phyloP scores from a whole-genome alignment of 2,888 invertebrate species.

The Synanthedon formicaeformis region DNA sequence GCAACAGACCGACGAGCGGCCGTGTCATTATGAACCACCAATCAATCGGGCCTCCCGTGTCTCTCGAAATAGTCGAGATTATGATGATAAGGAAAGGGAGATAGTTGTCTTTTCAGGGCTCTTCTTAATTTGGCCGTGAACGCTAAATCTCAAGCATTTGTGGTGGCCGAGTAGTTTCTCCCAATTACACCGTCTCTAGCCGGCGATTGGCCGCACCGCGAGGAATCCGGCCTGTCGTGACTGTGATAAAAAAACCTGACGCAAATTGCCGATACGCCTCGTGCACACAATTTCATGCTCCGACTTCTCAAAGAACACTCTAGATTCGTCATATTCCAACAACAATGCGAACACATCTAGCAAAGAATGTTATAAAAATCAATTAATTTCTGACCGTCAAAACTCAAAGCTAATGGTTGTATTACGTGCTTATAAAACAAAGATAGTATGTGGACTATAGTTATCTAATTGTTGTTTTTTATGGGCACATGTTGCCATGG shows the following conservation, averaged over 20 bases:
- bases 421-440: conserved; percentile 32
- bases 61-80: conserved; percentile 14
- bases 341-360: conserved; percentile 26
- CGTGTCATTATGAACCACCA: conserved; percentile 49
- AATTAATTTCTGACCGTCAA: conserved; percentile 38
- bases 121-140: conserved; percentile 34
- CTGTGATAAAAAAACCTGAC: conserved; percentile 67
- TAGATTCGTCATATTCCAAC: conserved; percentile 62
- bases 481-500: conserved; percentile 25
- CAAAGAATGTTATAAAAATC: conserved; percentile 17
- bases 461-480: conserved; percentile 44
- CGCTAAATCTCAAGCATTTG: conserved; percentile 55
- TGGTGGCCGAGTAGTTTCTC: conserved; percentile 62
- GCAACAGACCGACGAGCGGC: conserved; percentile 36
- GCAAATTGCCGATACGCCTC: conserved; percentile 69
- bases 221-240: conserved; percentile 68
- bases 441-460: conserved; percentile 19
- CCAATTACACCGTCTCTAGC: conserved; percentile 66
- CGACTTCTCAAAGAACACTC: conserved; percentile 51
- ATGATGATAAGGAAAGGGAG: conserved; percentile 13
- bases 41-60: conserved; percentile 30
- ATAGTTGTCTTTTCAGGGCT: conserved; percentile 32
- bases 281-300: conserved; percentile 69
- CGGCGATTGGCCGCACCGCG: conserved; percentile 54
- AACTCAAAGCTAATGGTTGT: conserved; percentile 39